phyloP scores from a whole-genome alignment of 92 coral and sea anemone species.

The Phenganax stokvisi region DNA sequence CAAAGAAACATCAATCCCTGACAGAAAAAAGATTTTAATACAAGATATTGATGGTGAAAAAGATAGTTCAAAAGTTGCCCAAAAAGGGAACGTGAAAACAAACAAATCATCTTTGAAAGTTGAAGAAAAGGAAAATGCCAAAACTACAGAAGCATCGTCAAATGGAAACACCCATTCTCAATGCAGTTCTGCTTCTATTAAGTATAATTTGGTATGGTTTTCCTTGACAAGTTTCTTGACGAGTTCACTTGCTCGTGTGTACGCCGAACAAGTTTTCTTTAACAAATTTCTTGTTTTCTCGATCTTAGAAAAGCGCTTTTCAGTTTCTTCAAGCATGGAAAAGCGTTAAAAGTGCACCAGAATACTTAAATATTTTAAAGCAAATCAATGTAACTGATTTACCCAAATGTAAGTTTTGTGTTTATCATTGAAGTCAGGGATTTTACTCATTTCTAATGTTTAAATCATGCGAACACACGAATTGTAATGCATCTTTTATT shows the following conservation, averaged over 20 bases:
- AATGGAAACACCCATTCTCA: neutral
- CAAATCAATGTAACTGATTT: conserved; percentile 61
- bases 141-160: neutral
- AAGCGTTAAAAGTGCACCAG: conserved; percentile 58
- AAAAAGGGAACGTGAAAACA: neutral
- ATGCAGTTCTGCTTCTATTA: neutral
- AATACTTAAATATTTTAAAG: conserved; percentile 63
- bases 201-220: neutral
- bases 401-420: conserved; percentile 61
- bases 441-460: too few relatives aligned
- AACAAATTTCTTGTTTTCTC: neutral
- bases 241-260: too few relatives aligned
- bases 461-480: too few relatives aligned
- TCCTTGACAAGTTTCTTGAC: neutral
- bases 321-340: conserved; percentile 90
- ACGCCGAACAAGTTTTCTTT: too few relatives aligned
- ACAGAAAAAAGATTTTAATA: conserved; percentile 24
- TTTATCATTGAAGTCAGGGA: too few relatives aligned
- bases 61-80: neutral
- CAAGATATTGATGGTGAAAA: conserved; percentile 26
- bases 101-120: neutral
- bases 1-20: neutral
- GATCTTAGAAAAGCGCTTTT: conserved; percentile 63
- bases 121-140: neutral
- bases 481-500: too few relatives aligned